Evolutionary conservation across 37 sponge, comb jelly and placozoan genomes (phyloP).

Genomic region (Axinella damicornis): DNA sequence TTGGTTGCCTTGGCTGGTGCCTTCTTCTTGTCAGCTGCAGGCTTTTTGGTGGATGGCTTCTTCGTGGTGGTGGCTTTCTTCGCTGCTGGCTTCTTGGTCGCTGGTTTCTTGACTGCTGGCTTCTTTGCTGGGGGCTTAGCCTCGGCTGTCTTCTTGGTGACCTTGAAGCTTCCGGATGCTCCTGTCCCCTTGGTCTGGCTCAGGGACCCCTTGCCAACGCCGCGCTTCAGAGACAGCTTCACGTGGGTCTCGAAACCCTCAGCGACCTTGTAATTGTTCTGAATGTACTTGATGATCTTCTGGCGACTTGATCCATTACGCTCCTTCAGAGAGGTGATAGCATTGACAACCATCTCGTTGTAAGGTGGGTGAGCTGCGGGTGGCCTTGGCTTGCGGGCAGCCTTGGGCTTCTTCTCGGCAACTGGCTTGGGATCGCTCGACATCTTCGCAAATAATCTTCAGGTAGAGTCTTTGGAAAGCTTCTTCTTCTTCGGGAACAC

Average conservation of each 20-base stretch:
- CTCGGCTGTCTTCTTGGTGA: constrained; percentile 20
- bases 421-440: constrained; percentile 7
- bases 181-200: constrained; percentile 88
- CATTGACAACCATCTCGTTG: constrained; percentile 83
- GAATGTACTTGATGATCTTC: constrained; percentile 91
- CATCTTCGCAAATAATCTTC: background rate
- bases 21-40: constrained; percentile 7
- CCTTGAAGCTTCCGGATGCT: constrained; percentile 89
- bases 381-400: constrained; percentile 44
- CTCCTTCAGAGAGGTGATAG: constrained; percentile 76
- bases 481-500: background rate
- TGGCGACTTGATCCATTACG: constrained; percentile 85
- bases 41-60: background rate
- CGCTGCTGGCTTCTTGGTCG: constrained; percentile 51
- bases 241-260: constrained; percentile 65
- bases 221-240: constrained; percentile 78
- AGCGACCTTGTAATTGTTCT: constrained; percentile 81
- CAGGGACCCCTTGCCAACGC: constrained; percentile 60
- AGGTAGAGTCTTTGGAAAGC: background rate
- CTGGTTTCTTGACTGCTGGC: constrained; percentile 23
- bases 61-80: constrained; percentile 34
- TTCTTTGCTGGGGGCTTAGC: constrained; percentile 15
- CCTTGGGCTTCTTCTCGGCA: constrained; percentile 34
- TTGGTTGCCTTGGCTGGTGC: background rate
- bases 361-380: constrained; percentile 85